phyloP scores from a whole-genome alignment of 1,140 invertebrate species.

The Calephelis nemesis region DNA sequence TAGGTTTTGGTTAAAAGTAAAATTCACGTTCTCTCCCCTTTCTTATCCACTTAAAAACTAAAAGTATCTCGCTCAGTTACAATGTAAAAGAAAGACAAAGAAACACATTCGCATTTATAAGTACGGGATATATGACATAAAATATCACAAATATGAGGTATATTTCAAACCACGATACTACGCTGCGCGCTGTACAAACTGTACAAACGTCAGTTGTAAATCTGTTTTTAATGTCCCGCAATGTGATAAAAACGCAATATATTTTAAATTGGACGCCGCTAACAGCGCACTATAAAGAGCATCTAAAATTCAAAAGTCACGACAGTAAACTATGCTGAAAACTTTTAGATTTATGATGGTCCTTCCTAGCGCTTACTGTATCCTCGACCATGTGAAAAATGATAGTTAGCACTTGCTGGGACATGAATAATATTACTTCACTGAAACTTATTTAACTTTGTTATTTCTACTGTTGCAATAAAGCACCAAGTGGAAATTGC shows the following conservation, averaged over 20 bases:
- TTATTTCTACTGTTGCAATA: neutral
- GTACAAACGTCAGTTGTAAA: neutral
- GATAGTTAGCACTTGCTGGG: conserved; percentile 24
- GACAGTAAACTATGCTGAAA: conserved; percentile 21
- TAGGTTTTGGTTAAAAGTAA: no score
- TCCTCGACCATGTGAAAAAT: conserved; percentile 21
- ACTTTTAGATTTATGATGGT: conserved; percentile 27
- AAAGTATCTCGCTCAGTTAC: no score
- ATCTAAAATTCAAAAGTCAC: conserved; percentile 13
- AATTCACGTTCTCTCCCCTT: no score
- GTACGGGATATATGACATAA: no score
- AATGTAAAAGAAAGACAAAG: no score
- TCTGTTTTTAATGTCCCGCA: neutral
- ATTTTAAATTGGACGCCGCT: conserved; percentile 5
- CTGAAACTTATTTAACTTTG: conserved; percentile 15
- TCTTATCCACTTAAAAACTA: no score
- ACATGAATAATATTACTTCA: conserved; percentile 24
- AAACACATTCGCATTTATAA: no score
- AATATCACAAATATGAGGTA: no score
- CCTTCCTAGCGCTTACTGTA: conserved; percentile 10
- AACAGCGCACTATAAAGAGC: conserved; percentile 8
- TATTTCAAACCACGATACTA: no score
- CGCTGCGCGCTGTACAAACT: neutral
- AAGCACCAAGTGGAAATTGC: no score
- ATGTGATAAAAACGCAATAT: conserved; percentile 4